A percentile compares a stretch with the other conserved stretches of the same genome.
These are phyloP conservation scores for Psophia crepitans DNA, from an alignment of 2,113 vertebrate genomes.

Conservation along the genomic window DNA sequence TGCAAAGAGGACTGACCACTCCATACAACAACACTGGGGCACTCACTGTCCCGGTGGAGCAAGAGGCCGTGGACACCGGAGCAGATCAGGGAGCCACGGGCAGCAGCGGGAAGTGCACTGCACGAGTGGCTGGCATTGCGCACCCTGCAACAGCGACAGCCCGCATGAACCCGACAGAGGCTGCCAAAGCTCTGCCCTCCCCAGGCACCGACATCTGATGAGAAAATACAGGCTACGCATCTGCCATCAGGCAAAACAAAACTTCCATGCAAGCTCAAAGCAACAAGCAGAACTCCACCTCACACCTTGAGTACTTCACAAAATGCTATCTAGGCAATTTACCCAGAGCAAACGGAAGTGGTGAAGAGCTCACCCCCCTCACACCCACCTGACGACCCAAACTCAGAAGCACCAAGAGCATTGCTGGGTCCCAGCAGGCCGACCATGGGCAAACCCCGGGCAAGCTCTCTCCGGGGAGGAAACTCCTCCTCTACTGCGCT, in stretches of 20 bases:
- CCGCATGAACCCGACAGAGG: rapidly evolving
- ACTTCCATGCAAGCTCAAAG: neutral
- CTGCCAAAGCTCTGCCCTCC: neutral
- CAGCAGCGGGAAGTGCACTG: neutral
- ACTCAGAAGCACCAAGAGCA: neutral
- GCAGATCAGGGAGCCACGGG: too few species aligned
- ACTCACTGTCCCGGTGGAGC: rapidly evolving
- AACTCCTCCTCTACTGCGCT: neutral
- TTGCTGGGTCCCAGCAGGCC: too few species aligned
- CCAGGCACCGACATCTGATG: neutral
- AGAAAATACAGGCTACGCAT: neutral
- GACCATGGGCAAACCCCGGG: neutral
- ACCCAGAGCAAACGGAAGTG: neutral
- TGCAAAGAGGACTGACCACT: neutral
- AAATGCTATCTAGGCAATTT: neutral
- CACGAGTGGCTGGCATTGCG: rapidly evolving
- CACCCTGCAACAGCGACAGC: neutral
- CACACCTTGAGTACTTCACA: neutral
- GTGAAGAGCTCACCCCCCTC: neutral
- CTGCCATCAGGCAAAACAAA: neutral
- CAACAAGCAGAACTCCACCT: neutral
- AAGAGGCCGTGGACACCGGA: rapidly evolving
- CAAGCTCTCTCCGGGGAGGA: neutral
- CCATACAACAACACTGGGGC: rapidly evolving
- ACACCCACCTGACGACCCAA: rapidly evolving